Conservation (phyloP, 1,140 invertebrate genomes). For the Paraescarpia echinospica region DNA sequence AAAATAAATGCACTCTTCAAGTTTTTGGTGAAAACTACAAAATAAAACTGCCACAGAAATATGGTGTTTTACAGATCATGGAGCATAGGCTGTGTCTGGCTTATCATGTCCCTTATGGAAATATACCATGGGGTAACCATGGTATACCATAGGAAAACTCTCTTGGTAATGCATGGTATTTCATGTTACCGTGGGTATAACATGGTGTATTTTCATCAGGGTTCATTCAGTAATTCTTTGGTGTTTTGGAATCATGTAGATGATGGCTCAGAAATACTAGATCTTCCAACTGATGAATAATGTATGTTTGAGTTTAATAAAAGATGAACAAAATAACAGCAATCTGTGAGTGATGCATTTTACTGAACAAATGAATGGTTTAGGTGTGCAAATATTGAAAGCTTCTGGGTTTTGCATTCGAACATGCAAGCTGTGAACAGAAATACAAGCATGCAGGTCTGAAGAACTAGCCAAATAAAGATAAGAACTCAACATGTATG, state of each 20-base stretch:
- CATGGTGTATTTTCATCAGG: neutral
- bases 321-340: neutral
- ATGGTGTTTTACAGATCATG: neutral
- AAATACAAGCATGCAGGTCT: no score
- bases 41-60: neutral
- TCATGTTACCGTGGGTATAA: no score
- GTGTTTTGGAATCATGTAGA: neutral
- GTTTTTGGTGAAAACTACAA: neutral
- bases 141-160: no score
- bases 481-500: no score
- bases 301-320: conserved; percentile 6
- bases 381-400: no score
- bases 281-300: neutral
- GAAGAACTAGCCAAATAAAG: no score
- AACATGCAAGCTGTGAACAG: no score
- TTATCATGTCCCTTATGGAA: neutral
- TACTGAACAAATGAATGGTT: no score
- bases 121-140: neutral
- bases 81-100: neutral
- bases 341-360: neutral
- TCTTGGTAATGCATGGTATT: no score
- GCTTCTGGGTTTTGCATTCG: no score
- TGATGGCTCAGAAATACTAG: neutral
- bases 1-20: neutral
- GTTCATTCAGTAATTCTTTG: neutral